Percentiles rank a stretch among this genome's conserved stretches.
Conservation (phyloP, 2,113 vertebrate species). For the Colistium nudipinnis region DNA sequence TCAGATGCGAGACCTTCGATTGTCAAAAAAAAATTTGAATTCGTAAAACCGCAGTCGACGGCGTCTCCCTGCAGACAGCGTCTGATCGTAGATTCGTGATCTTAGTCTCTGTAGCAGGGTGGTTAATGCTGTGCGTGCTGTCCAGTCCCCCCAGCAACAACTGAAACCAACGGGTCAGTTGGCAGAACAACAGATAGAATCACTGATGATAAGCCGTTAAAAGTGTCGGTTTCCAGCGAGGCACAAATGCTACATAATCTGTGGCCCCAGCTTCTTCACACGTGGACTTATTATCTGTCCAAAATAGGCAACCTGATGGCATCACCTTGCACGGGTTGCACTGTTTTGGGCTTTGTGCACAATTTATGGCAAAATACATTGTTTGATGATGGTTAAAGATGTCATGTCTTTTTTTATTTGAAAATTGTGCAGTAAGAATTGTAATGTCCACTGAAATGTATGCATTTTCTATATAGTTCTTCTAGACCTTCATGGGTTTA, state of each 20-base stretch:
- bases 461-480: no score
- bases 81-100: not conserved
- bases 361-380: not conserved
- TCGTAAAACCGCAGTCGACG: no score
- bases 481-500: no score
- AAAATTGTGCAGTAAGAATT: not conserved
- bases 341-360: not conserved
- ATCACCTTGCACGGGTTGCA: not conserved
- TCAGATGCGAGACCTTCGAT: conserved; percentile 51
- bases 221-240: not conserved
- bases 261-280: not conserved
- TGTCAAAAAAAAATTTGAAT: no score
- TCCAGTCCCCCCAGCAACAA: no score
- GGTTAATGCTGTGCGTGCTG: not conserved
- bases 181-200: not conserved
- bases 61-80: no score
- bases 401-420: no score
- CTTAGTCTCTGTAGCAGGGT: not conserved
- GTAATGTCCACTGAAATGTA: no score
- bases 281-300: not conserved
- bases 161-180: not conserved
- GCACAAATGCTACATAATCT: not conserved
- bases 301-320: not conserved
- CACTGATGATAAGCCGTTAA: not conserved
- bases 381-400: no score